These are phyloP conservation scores for Glossosoma conforme DNA, from an alignment of 1,140 invertebrate species.

Conservation along the genomic window DNA sequence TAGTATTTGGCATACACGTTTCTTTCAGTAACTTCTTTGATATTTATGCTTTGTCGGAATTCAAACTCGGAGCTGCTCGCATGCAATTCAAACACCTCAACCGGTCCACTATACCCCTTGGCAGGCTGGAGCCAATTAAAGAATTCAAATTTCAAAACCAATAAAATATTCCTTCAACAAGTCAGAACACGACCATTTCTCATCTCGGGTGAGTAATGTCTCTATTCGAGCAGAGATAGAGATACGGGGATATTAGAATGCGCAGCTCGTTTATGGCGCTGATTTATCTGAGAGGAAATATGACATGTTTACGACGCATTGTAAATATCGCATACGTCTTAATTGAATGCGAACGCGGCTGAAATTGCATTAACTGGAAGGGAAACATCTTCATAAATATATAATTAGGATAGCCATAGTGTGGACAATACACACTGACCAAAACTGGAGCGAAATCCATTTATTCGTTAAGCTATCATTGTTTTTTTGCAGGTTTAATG, in stretches of 20 bases:
- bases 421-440: no score
- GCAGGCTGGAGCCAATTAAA: constrained; percentile 30
- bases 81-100: no score
- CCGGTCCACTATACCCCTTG: no score
- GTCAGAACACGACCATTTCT: constrained; percentile 17
- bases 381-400: no score
- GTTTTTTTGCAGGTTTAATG: no score
- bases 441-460: no score
- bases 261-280: constrained; percentile 3
- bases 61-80: no score
- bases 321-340: constrained; percentile 27
- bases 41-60: no score
- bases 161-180: constrained; percentile 27
- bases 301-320: constrained; percentile 28
- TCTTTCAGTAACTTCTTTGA: no score
- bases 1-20: no score
- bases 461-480: no score
- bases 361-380: neutral
- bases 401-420: no score
- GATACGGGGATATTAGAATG: neutral
- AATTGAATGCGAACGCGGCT: constrained; percentile 24
- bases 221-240: constrained; percentile 10
- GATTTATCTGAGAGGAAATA: constrained; percentile 15
- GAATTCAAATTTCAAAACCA: constrained; percentile 32
- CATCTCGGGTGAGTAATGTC: constrained; percentile 29